Base-by-base conservation (phyloP, 2,888 invertebrate genomes). In the Stratiomys singularior region DNA sequence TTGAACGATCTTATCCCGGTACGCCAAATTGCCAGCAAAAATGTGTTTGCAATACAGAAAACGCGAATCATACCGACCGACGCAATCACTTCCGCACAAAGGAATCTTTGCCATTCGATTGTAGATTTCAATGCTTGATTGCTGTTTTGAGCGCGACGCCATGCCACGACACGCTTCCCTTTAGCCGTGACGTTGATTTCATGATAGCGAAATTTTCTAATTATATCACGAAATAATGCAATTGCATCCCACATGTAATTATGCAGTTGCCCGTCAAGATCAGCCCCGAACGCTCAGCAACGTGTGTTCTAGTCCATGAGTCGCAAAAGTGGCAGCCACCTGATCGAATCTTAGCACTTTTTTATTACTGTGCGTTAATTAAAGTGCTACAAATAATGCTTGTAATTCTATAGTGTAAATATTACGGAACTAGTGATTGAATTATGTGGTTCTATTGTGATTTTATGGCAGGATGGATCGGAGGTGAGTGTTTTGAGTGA, bases 381-480 rank as follows among this genome's bases (percentile, higher is more conserved):
- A 15, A 13, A 4, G 52, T 37, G 37, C 37, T 5, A 37, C 3
- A 3, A 37, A 37, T 37, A 5, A 37, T 37, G 37, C 37, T 9
- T 9, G 5, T 37, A 9, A 37, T 9, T 37, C 37, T 37, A 9
- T 37, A 37, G 37, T 52, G 52, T 15, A 13, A 52, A 52, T 52
- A 52, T 52, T 52, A 13, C 15, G 52, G 15, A 4, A 9, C 52
- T 18, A 37, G 52, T 52, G 52, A 52, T 52, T 15, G 7, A 46
- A 25, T 84, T 85, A 86, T 85, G 83, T 85, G 84, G 86, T 86
- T 85, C 81, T 83, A 84, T 81, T 87, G 85, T 81, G 90, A 90
- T 83, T 91, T 90, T 83, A 84, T 89, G 80, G 90, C 89, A 78
- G 90, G 90, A 82, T 90, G 89, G 87, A 84, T 88, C 80, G 89